Percentiles rank a stretch among this genome's conserved stretches.
phyloP scores from a whole-genome alignment of 2,113 vertebrate species.

The Aplodontia rufa region DNA sequence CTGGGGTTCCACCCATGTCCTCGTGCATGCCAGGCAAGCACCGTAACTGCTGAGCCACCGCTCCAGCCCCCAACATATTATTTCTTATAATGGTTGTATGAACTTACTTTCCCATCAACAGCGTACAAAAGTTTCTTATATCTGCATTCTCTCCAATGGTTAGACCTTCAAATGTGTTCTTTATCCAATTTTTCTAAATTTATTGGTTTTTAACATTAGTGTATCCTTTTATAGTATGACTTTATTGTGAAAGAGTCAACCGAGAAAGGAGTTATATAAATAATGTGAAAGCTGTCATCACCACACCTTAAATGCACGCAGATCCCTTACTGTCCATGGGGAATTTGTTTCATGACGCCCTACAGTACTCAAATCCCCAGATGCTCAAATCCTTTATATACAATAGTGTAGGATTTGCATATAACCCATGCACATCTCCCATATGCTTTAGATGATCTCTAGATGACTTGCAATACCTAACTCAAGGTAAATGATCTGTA shows the following conservation, averaged over 20 bases:
- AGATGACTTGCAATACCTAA: background rate
- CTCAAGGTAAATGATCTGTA: background rate
- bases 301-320: constrained; percentile 3
- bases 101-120: background rate
- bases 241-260: constrained; percentile 65
- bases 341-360: background rate
- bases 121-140: background rate
- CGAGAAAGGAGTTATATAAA: constrained; percentile 74
- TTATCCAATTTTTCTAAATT: constrained; percentile 47
- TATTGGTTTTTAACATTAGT: constrained; percentile 45
- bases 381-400: background rate
- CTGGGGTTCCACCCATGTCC: no score
- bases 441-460: background rate
- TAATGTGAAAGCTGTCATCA: constrained; percentile 48
- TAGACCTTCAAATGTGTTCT: background rate
- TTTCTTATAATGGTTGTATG: background rate
- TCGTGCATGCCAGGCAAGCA: no score
- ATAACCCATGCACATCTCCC: fast-evolving
- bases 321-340: background rate
- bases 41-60: no score
- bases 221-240: constrained; percentile 55
- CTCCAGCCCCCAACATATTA: no score
- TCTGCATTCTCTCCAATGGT: background rate
- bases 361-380: background rate
- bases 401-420: background rate